Evolutionary conservation across 2,888 invertebrate genomes (phyloP), one percentile per base, ranked within the genome.

Genomic region (Orthosia gracilis): DNA sequence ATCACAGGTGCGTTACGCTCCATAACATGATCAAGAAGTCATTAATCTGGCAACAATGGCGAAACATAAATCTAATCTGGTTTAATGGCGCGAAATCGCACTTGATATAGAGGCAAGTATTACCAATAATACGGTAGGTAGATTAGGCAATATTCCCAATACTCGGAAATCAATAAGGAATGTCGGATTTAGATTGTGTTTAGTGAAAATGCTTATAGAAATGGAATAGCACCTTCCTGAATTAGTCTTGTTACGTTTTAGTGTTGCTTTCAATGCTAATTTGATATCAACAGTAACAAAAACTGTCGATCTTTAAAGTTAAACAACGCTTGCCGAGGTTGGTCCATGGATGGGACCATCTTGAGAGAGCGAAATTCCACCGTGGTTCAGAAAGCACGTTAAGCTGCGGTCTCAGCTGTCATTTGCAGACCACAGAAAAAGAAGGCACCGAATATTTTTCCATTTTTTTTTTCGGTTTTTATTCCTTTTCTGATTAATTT

Each of bases 1-100:
- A 47, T 18, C 3, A 40, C 67, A 54, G n/a, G 21, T 63, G 55
- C 23, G 3, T 65, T 52, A 40, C 50, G 47, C 57, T 65, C 61
- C 50, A 57, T 50, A 75, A 65, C 59, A 40, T 7, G 15, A 58
- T 63, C 45, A 11, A 69, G 68, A 69, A 63, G 40, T 58, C 63
- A 71, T 84, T 73, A 80, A 70, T 83, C 75, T 68, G 50, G 23
- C 13, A 69, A 71, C 69, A 75, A 75, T 75, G 23, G 31, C 54
- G 17, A 26, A 66, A 80, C 84, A 76, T 76, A 73, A 70, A 64
- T 70, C 68, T 66, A 62, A 80, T 69, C 40, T 23, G 63, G 45
- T 63, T 66, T 68, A 76, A 76, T 84, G 82, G 59, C n/a, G 63
- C 57, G 47, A 57, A 63, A 55, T 63, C 23, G 23, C 45, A 62